Evolutionary conservation across 2,888 invertebrate genomes (phyloP).

Genomic region (Agriopis leucophaearia): DNA sequence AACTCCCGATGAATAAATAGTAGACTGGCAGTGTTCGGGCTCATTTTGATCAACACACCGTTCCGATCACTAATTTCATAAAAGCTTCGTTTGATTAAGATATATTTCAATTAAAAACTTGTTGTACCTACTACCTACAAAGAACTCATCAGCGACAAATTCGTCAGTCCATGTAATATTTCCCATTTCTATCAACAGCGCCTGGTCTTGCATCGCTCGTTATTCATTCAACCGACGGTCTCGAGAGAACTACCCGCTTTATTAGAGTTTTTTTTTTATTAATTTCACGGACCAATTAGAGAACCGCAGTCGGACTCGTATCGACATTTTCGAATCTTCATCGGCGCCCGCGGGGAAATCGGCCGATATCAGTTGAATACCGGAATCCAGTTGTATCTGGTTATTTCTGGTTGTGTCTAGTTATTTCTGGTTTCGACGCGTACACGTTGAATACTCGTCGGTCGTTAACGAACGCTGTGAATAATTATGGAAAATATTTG

Average conservation of each 20-base stretch:
- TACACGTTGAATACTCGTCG: slow-evolving; percentile 11
- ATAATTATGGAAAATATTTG: slow-evolving; percentile 38
- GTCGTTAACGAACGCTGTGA: slow-evolving; percentile 35
- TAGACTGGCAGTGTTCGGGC: no score
- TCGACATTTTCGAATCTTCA: slow-evolving; percentile 65
- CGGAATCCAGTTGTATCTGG: slow-evolving; percentile 33
- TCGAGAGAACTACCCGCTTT: slow-evolving; percentile 35
- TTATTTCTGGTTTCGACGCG: slow-evolving; percentile 26
- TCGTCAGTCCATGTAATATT: slow-evolving; percentile 1
- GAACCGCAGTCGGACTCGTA: slow-evolving; percentile 50
- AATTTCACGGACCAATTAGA: slow-evolving; percentile 59
- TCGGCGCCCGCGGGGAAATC: slow-evolving; percentile 64
- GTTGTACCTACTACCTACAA: not conserved
- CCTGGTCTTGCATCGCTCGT: slow-evolving; percentile 1
- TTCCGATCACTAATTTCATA: no score
- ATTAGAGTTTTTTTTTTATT: slow-evolving; percentile 37
- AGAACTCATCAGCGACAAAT: not conserved
- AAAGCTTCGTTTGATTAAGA: no score
- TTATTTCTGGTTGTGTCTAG: slow-evolving; percentile 16
- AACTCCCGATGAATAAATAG: no score
- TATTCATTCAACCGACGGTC: not conserved
- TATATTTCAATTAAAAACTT: no score
- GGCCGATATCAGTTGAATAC: slow-evolving; percentile 45
- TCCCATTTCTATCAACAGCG: slow-evolving; percentile 1
- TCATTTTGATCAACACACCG: no score